Conservation (phyloP, 1,140 invertebrate genomes). For the Armadillidium nasatum region DNA sequence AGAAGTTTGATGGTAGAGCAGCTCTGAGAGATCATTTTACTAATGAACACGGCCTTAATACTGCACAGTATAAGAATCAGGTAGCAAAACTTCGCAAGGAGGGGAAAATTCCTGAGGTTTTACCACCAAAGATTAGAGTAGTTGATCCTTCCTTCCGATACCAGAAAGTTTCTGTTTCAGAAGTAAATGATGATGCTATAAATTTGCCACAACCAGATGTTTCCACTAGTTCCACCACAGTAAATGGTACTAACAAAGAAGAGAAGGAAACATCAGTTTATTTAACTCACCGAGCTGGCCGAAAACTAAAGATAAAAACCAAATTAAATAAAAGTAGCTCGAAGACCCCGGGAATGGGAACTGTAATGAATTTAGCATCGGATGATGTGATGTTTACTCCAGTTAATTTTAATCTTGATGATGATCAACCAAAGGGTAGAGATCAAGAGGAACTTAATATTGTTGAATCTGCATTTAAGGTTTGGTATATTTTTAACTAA, state of each 20-base stretch:
- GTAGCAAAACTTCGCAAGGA: slow-evolving; percentile 42
- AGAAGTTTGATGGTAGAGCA: slow-evolving; percentile 39
- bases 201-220: neutral
- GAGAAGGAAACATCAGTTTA: neutral
- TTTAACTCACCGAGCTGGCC: neutral
- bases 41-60: slow-evolving; percentile 36
- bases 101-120: slow-evolving; percentile 42
- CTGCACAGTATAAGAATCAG: slow-evolving; percentile 39
- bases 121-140: slow-evolving; percentile 41
- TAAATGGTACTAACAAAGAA: neutral
- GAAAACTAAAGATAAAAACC: neutral
- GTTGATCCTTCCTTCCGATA: slow-evolving; percentile 42
- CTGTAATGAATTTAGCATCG: neutral
- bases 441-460: slow-evolving; percentile 43
- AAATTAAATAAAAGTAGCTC: neutral
- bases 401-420: slow-evolving; percentile 33
- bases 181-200: slow-evolving; percentile 7
- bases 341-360: neutral
- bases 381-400: neutral
- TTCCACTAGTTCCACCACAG: neutral
- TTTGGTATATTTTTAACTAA: neutral
- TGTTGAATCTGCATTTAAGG: slow-evolving; percentile 44
- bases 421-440: slow-evolving; percentile 32
- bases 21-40: slow-evolving; percentile 40
- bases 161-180: slow-evolving; percentile 38